These are phyloP conservation scores for Saxicola maurus DNA, from an alignment of 2,797 vertebrate species.

Conservation along the genomic window DNA sequence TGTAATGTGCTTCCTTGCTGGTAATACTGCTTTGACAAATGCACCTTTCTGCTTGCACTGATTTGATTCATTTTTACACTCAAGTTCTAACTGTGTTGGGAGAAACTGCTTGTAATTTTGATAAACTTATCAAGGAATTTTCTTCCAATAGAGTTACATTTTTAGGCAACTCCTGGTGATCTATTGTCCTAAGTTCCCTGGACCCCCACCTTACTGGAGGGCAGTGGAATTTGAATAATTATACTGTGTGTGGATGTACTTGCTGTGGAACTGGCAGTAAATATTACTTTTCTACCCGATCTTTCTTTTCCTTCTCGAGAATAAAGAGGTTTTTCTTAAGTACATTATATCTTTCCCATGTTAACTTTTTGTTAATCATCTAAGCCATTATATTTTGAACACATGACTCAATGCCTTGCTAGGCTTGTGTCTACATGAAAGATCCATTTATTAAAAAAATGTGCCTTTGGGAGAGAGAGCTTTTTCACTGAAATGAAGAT, in stretches of 20 bases:
- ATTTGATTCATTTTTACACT: constrained; percentile 35
- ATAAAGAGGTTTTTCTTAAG: not conserved
- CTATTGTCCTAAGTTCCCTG: not conserved
- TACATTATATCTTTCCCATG: not conserved
- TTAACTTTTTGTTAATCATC: constrained; percentile 14
- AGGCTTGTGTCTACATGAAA: not conserved
- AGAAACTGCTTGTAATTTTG: constrained; percentile 45
- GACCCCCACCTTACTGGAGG: not conserved
- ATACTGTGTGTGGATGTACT: not conserved
- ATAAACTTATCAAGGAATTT: constrained; percentile 33
- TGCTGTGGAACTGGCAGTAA: not conserved
- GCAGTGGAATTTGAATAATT: not conserved
- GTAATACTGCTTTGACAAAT: constrained; percentile 44
- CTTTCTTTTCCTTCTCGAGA: not conserved
- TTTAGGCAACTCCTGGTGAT: not conserved
- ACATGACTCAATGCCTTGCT: not conserved
- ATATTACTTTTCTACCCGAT: not conserved
- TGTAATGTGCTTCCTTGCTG: constrained; percentile 23
- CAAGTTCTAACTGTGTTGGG: not conserved
- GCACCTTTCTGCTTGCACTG: not conserved
- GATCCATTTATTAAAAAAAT: not conserved
- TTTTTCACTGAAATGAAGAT: constrained; percentile 34
- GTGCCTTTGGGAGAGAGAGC: not conserved
- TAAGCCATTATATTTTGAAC: constrained; percentile 3
- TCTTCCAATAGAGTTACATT: not conserved